These are phyloP conservation scores for Pachymerium ferrugineum DNA, from an alignment of 2,888 invertebrate genomes.

Conservation along the genomic window DNA sequence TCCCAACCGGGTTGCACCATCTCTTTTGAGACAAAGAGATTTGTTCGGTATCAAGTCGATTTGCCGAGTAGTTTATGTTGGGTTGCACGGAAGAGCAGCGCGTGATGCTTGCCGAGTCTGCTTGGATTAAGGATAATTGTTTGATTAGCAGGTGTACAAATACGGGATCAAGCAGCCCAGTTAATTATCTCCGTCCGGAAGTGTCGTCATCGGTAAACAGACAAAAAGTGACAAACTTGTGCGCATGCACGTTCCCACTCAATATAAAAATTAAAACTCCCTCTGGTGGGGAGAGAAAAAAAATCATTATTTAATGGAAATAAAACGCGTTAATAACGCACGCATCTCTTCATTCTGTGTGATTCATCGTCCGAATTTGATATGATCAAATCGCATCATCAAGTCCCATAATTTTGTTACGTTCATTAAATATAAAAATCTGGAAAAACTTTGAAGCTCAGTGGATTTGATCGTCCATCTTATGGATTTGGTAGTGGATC, in stretches of 20 bases:
- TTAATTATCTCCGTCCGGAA: conserved; percentile 29
- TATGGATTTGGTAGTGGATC: neutral
- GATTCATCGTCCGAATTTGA: neutral
- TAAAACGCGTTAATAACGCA: neutral
- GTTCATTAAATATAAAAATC: neutral
- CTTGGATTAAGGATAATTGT: conserved; percentile 32
- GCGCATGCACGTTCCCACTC: no score
- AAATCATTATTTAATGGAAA: no score
- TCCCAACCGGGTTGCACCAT: neutral
- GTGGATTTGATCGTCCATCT: neutral
- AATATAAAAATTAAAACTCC: no score
- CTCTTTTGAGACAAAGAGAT: conserved; percentile 16
- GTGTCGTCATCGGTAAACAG: neutral
- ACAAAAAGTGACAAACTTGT: neutral
- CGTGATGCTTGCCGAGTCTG: conserved; percentile 22
- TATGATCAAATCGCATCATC: neutral
- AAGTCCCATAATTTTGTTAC: neutral
- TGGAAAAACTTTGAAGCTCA: neutral
- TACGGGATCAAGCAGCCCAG: conserved; percentile 24
- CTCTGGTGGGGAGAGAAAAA: no score
- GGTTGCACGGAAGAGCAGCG: conserved; percentile 2
- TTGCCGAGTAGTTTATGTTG: conserved; percentile 18
- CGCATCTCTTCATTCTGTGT: neutral
- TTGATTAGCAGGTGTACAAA: conserved; percentile 33
- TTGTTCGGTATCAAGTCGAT: conserved; percentile 18